Base-by-base conservation (phyloP, 2,797 vertebrate species). In the Halcyon leucocephala region DNA sequence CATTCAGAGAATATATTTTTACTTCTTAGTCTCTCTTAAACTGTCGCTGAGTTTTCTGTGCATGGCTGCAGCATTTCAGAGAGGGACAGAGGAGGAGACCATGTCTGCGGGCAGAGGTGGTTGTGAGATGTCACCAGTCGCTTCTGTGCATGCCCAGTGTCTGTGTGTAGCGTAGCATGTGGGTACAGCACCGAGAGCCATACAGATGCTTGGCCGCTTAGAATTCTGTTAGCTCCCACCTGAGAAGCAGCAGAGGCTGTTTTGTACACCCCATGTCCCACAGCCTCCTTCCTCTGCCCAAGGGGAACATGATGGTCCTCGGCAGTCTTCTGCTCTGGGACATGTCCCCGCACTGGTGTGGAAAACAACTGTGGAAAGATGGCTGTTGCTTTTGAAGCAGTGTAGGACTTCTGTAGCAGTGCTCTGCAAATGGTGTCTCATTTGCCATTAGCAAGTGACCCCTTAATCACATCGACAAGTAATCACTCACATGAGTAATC, bases 221-320 rank as follows among this genome's bases (percentile, higher is more conserved):
- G 69, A 49, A 54, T n/a, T 7, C 22, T 24, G 14, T 37, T 29
- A 19, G 6, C 57, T 57, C 35, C 26, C 28, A 44, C 48, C 2
- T 7, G 41, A 12, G 9, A 31, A 42, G 74, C 0, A 4, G 0
- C 21, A 9, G 0, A 1, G 35, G 26, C 31, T 82, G 58, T 20
- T 77, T 8, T 33, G 35, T 22, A 12, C 39, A 3, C 11, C 4
- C 22, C 0, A 1, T 18, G n/a, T 31, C 14, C 61, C 0, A 0
- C 4, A 9, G 58, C 11, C 25, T 31, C 52, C 64, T 64, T 35
- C 41, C 16, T 37, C 24, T 42, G 49, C 39, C 2, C 1, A 37
- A 10, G 20, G 31, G 31, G 8, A 15, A 22, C 0, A 10, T 4
- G 10, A 3, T 19, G 61, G 26, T 10, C 35, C 46, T 22, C 0